A percentile compares a stretch with the other conserved stretches of the same genome.
These are phyloP conservation scores for Channallabes apus DNA, from an alignment of 2,797 vertebrate genomes.

Conservation along the genomic window DNA sequence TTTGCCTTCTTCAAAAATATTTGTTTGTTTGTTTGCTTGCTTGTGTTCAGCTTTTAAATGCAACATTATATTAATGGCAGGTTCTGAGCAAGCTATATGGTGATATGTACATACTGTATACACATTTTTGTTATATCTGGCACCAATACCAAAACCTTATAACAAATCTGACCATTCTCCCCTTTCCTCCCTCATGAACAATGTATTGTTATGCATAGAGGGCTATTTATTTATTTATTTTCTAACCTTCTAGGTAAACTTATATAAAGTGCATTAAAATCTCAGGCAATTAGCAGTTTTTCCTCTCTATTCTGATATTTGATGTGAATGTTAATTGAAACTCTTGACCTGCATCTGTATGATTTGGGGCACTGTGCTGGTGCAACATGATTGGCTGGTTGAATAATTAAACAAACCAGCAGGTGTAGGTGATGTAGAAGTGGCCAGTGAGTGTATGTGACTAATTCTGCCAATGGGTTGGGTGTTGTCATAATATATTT, in stretches of 20 bases:
- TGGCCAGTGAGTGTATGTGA: neutral
- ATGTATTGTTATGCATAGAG: neutral
- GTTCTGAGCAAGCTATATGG: neutral
- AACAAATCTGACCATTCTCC: neutral
- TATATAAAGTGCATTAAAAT: neutral
- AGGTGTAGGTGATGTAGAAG: neutral
- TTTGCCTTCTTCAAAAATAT: neutral
- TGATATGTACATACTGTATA: neutral
- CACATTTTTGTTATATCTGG: neutral
- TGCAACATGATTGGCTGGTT: conserved; percentile 13
- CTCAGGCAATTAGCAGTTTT: neutral
- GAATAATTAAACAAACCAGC: neutral
- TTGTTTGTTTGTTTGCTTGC: neutral
- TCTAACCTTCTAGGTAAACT: neutral
- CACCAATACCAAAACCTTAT: neutral
- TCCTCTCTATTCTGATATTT: neutral
- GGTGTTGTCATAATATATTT: neutral
- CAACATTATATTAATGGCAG: neutral
- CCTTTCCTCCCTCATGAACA: neutral
- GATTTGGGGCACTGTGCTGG: neutral
- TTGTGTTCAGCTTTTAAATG: neutral
- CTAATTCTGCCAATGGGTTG: neutral
- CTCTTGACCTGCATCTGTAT: neutral
- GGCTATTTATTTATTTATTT: neutral
- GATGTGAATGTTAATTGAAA: neutral